Evolutionary conservation across 1,140 invertebrate species (phyloP), one percentile per base, ranked within the genome.

Genomic region (Hirudo medicinalis): DNA sequence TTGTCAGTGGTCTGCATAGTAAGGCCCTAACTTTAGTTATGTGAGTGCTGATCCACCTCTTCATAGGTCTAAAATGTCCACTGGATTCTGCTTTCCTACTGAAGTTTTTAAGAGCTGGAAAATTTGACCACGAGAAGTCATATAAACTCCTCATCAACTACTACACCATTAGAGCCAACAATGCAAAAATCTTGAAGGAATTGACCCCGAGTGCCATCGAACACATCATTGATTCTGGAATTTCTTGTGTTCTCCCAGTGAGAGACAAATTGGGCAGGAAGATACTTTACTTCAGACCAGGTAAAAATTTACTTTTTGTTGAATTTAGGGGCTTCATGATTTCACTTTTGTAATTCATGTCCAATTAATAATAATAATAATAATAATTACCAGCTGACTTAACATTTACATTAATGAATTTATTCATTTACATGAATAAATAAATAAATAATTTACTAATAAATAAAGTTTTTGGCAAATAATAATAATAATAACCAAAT

Each of bases 71-170:
- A 22, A 74, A 74, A 29, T 55, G 75, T 25, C 69, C 81, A 27
- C 81, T 79, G 68, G 91, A 94, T 76, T 89, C 90, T 80, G 85
- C 86, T 76, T 91, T 90, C 78, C 82, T 93, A 72, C 82, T 88
- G 73, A 86, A 89, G 73, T 93, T 92, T 81, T 81, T 94, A 53
- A 86, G 89, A 78, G 90, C 90, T 55, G 84, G 89, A 73, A 92
- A 92, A 82, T 90, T 90, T 80, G 86, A 89, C 75, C 85, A 93
- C 20, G 89, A 89, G 0, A 84, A 89, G 76, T 89, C 91, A 0
- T 89, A 90, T 76, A 87, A 90, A 67, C 89, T 92, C 86, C 80
- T 94, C 63, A 89, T 92, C 78, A 86, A 88, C 20, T 94, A 93
- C 78, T 83, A 93, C 20, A 88, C 88, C 11, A 89, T 91, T 71